A percentile compares a stretch with the other conserved stretches of the same genome.
These are phyloP conservation scores for Atrina japonica DNA, from an alignment of 2,888 invertebrate species.

Conservation along the genomic window DNA sequence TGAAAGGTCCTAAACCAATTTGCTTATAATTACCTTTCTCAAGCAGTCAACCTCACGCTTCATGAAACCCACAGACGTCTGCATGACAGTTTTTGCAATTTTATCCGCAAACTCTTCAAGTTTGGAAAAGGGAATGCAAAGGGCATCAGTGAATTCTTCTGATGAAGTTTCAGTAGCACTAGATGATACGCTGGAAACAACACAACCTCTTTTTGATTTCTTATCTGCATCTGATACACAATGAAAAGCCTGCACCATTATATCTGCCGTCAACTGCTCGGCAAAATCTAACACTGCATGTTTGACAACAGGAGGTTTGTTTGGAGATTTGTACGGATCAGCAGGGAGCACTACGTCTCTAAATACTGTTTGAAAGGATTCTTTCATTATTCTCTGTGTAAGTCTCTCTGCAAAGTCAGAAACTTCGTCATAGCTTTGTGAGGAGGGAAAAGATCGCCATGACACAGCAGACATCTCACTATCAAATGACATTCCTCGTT, in stretches of 20 bases:
- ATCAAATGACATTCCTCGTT: conserved; percentile 46
- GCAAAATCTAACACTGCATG: conserved; percentile 8
- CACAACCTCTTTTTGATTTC: no score
- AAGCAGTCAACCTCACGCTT: conserved; percentile 51
- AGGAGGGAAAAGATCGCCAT: conserved; percentile 40
- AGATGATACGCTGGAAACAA: background rate
- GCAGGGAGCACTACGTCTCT: conserved; percentile 13
- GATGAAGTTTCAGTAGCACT: conserved; percentile 26
- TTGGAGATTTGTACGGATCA: background rate
- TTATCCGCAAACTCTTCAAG: conserved; percentile 67
- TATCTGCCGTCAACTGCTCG: background rate
- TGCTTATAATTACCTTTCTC: conserved; percentile 47
- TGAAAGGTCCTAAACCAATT: no score
- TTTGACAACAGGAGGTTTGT: background rate
- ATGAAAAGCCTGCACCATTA: background rate
- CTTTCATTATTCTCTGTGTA: conserved; percentile 53
- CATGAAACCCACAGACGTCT: conserved; percentile 54
- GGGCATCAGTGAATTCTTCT: conserved; percentile 61
- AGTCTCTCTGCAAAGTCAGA: conserved; percentile 57
- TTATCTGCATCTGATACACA: no score
- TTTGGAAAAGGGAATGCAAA: conserved; percentile 54
- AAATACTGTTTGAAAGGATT: conserved; percentile 48
- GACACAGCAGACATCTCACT: conserved; percentile 50
- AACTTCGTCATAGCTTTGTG: conserved; percentile 37
- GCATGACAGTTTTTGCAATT: conserved; percentile 60